These are phyloP conservation scores for Colossoma macropomum DNA, from an alignment of 2,113 vertebrate species.

Conservation along the genomic window DNA sequence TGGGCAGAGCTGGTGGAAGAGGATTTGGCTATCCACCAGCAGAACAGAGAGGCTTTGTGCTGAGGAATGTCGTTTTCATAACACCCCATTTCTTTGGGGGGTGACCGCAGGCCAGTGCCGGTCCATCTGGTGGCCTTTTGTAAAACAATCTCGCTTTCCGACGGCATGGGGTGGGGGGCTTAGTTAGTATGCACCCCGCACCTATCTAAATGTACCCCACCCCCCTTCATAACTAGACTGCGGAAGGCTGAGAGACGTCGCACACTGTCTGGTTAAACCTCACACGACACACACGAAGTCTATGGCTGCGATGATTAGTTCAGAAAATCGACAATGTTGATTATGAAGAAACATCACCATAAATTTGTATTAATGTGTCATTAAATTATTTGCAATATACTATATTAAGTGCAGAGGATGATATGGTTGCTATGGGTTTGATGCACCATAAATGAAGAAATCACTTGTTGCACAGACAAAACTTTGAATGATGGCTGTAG, in stretches of 20 bases:
- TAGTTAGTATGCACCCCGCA: constrained; percentile 76
- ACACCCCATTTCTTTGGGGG: constrained; percentile 72
- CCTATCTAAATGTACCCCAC: constrained; percentile 59
- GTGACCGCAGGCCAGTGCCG: constrained; percentile 63
- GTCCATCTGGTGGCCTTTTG: constrained; percentile 78
- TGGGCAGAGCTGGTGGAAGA: background rate
- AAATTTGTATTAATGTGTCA: too few relatives aligned
- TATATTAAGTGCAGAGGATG: too few relatives aligned
- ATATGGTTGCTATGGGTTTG: too few relatives aligned
- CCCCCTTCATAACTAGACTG: constrained; percentile 68
- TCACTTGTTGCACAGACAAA: too few relatives aligned
- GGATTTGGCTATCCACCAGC: constrained; percentile 62
- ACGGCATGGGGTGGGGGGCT: constrained; percentile 54
- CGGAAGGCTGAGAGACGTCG: constrained; percentile 62
- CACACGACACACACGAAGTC: background rate
- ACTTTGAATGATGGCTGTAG: too few relatives aligned
- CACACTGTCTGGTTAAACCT: constrained; percentile 67
- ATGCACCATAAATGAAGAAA: too few relatives aligned
- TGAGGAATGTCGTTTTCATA: constrained; percentile 80
- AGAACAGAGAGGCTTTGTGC: constrained; percentile 80
- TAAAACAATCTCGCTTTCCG: constrained; percentile 67
- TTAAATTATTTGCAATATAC: too few relatives aligned
- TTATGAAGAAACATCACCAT: too few relatives aligned
- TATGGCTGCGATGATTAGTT: background rate
- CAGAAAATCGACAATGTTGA: background rate